These are phyloP conservation scores for Nothura maculosa DNA, from an alignment of 2,797 vertebrate genomes.

Conservation along the genomic window DNA sequence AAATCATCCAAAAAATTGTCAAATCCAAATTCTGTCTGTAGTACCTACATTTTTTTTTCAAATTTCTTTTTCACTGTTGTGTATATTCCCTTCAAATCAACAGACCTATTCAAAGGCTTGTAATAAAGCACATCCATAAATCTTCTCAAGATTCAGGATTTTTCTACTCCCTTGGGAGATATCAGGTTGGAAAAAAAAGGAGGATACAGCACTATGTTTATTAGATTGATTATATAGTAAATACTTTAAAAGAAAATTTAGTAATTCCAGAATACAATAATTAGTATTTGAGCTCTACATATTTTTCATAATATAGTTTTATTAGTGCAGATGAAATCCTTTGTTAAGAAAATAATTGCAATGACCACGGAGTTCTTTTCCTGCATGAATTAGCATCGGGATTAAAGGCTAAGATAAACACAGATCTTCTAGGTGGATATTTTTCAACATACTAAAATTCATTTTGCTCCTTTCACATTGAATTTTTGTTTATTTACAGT, in stretches of 20 bases:
- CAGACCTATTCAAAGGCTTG: background rate
- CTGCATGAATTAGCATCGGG: background rate
- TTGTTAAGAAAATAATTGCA: background rate
- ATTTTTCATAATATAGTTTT: slow-evolving; percentile 36
- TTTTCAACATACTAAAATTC: background rate
- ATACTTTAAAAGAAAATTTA: slow-evolving; percentile 34
- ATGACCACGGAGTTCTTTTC: background rate
- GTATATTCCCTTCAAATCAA: background rate
- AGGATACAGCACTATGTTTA: slow-evolving; percentile 59
- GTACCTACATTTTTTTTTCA: background rate
- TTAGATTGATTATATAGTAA: slow-evolving; percentile 64
- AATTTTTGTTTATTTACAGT: slow-evolving; percentile 80
- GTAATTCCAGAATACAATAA: background rate
- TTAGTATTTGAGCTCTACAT: background rate
- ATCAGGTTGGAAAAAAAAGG: background rate
- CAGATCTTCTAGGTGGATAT: background rate
- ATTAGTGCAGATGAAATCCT: slow-evolving; percentile 2
- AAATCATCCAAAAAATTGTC: background rate
- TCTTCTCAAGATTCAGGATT: background rate
- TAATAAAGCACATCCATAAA: background rate
- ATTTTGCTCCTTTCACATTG: background rate
- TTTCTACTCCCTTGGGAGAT: background rate
- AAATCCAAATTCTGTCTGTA: background rate
- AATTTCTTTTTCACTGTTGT: background rate
- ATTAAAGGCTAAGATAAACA: background rate